A percentile compares a stretch with the other conserved stretches of the same genome.
Conservation (phyloP, 2,888 invertebrate species). For the Drosophila testacea region DNA sequence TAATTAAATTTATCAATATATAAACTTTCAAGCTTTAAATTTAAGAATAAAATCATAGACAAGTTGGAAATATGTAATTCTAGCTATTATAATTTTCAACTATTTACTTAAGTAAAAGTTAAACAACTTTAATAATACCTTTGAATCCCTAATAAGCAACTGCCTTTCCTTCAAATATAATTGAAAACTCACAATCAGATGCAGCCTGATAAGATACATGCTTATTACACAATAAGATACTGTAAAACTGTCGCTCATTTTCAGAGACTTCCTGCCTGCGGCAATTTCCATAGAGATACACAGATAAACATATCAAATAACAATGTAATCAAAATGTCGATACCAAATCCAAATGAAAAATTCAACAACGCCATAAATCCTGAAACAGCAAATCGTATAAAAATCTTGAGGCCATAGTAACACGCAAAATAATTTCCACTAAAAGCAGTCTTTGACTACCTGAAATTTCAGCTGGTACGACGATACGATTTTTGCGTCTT, state of each 20-base stretch:
- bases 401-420: constrained; percentile 12
- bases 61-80: not conserved
- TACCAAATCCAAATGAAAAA: constrained; percentile 20
- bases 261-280: constrained; percentile 16
- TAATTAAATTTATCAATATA: too few species aligned
- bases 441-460: constrained; percentile 48
- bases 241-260: constrained; percentile 29
- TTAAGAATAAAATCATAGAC: not conserved
- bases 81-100: not conserved
- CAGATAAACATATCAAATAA: constrained; percentile 47
- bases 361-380: constrained; percentile 31
- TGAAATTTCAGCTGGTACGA: constrained; percentile 53
- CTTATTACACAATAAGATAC: constrained; percentile 18
- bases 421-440: constrained; percentile 28
- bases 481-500: constrained; percentile 72
- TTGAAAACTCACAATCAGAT: not conserved
- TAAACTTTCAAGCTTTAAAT: not conserved
- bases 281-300: constrained; percentile 19
- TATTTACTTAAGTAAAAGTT: not conserved
- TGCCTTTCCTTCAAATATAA: not conserved
- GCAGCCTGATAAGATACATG: not conserved
- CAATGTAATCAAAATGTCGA: constrained; percentile 42
- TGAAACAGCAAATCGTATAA: constrained; percentile 30
- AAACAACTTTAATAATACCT: not conserved
- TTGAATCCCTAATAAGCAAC: too few species aligned